Conservation (phyloP, 2,888 invertebrate species). For the Amphipyra berbera region DNA sequence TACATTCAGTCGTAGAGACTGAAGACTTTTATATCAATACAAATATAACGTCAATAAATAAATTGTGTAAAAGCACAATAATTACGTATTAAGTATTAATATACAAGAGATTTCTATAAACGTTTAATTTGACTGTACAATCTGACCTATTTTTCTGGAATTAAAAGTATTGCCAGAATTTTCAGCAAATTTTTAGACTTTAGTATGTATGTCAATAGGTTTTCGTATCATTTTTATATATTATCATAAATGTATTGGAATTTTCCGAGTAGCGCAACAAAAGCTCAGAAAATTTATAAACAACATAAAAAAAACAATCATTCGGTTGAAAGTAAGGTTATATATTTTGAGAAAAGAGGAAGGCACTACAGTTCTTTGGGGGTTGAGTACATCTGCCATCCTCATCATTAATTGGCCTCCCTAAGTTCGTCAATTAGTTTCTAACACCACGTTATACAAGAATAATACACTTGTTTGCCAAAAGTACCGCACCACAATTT, state of each 20-base stretch:
- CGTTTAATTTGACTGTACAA: background rate
- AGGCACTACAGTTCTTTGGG: background rate
- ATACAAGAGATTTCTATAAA: constrained; percentile 48
- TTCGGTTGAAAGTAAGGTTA: constrained; percentile 10
- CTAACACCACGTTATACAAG: constrained; percentile 24
- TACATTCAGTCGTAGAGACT: constrained; percentile 61
- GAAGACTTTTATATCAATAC: constrained; percentile 73
- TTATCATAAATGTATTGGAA: constrained; percentile 20
- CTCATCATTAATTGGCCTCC: background rate
- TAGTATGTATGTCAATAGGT: background rate
- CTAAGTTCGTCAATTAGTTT: constrained; percentile 17
- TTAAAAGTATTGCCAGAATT: background rate
- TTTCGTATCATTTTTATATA: constrained; percentile 13
- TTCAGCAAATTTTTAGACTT: no score
- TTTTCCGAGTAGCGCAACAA: constrained; percentile 4
- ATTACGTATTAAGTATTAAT: constrained; percentile 68
- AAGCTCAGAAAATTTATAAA: constrained; percentile 8
- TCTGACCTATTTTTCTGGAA: background rate
- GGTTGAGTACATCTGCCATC: background rate
- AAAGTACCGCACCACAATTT: no score
- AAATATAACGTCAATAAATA: constrained; percentile 85
- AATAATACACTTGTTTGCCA: background rate
- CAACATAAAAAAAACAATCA: constrained; percentile 1
- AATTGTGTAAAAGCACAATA: constrained; percentile 81
- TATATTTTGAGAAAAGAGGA: background rate